Percentiles rank a stretch among this genome's conserved stretches.
phyloP scores from a whole-genome alignment of 2,888 invertebrate genomes.

The Oscheius onirici region DNA sequence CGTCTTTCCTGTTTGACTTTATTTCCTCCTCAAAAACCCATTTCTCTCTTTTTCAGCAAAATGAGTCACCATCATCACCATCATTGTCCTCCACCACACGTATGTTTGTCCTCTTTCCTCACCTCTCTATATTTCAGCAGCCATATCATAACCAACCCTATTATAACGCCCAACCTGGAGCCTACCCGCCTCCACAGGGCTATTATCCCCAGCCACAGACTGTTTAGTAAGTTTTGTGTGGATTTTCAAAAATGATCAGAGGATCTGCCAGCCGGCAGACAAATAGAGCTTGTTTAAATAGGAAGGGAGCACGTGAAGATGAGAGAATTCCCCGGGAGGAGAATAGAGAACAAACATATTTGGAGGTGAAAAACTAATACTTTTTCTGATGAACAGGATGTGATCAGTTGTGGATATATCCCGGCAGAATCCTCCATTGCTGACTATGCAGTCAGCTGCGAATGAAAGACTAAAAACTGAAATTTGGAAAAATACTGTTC shows the following conservation, averaged over 20 bases:
- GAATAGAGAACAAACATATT: too few species aligned
- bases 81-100: constrained; percentile 10
- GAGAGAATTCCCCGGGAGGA: too few species aligned
- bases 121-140: too few species aligned
- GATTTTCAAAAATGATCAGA: background rate
- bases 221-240: background rate
- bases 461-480: too few species aligned
- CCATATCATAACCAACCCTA: background rate
- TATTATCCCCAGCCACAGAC: background rate
- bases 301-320: too few species aligned
- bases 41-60: background rate
- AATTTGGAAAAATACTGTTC: too few species aligned
- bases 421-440: too few species aligned
- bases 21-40: background rate
- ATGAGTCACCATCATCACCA: constrained; percentile 16
- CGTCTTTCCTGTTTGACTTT: background rate
- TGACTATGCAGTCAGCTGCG: too few species aligned
- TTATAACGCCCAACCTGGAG: background rate
- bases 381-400: too few species aligned
- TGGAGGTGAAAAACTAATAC: too few species aligned
- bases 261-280: background rate
- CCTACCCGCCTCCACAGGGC: background rate
- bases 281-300: too few species aligned
- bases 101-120: background rate
- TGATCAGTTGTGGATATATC: too few species aligned